phyloP scores from a whole-genome alignment of 2,797 vertebrate genomes.

The Gadopsis bispinosus region DNA sequence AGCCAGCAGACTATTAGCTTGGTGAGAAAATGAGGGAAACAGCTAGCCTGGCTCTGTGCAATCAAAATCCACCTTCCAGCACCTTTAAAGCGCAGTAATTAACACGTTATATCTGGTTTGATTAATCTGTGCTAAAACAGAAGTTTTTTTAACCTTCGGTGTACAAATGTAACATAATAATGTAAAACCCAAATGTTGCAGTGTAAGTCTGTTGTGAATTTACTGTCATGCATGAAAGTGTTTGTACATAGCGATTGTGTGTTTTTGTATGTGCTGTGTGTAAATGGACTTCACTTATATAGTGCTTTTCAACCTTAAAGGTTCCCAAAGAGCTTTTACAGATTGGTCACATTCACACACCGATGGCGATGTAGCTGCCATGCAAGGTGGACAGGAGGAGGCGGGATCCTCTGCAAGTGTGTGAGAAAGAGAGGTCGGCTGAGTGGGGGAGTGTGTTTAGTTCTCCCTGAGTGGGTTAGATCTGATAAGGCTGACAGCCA shows the following conservation, averaged over 20 bases:
- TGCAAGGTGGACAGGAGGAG: too few relatives aligned
- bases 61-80: neutral
- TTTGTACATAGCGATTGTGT: constrained; percentile 24
- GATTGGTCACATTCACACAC: too few relatives aligned
- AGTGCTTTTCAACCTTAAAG: too few relatives aligned
- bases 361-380: too few relatives aligned
- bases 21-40: neutral
- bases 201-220: constrained; percentile 12
- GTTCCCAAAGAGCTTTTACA: too few relatives aligned
- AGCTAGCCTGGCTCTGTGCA: neutral
- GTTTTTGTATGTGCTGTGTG: constrained; percentile 12
- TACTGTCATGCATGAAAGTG: constrained; percentile 23
- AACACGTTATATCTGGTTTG: neutral
- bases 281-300: too few relatives aligned
- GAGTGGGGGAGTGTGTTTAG: constrained; percentile 68
- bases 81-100: neutral
- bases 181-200: neutral
- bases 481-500: constrained; percentile 82
- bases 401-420: neutral
- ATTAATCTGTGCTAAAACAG: neutral
- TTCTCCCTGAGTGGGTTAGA: constrained; percentile 75
- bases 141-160: too few relatives aligned
- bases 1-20: neutral
- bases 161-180: too few relatives aligned
- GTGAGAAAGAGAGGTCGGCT: constrained; percentile 45